A percentile compares a stretch with the other conserved stretches of the same genome.
phyloP scores from a whole-genome alignment of 2,888 invertebrate species.

The Anorthoa munda region DNA sequence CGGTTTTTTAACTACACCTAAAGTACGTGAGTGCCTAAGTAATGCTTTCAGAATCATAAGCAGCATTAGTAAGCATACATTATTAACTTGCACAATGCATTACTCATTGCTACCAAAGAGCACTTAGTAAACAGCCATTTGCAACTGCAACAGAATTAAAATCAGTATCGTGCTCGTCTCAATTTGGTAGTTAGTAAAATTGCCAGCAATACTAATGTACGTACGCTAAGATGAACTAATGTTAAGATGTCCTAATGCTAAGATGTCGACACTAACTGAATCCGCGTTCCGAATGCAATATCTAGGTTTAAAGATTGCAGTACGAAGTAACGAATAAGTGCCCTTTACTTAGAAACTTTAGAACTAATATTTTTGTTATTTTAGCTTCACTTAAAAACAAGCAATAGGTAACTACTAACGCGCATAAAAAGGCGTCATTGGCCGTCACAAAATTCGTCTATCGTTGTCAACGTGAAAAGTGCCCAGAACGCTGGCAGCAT shows the following conservation, averaged over 20 bases:
- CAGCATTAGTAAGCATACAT: slow-evolving; percentile 14
- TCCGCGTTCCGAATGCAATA: slow-evolving; percentile 45
- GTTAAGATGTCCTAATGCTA: slow-evolving; percentile 19
- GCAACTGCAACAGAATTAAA: slow-evolving; percentile 48
- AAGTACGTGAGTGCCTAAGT: not conserved
- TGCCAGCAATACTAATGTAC: slow-evolving; percentile 51
- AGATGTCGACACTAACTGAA: slow-evolving; percentile 40
- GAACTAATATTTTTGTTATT: slow-evolving; percentile 17
- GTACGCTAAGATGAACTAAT: slow-evolving; percentile 17
- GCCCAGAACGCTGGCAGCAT: no score
- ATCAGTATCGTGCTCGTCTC: slow-evolving; percentile 46
- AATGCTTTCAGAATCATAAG: not conserved
- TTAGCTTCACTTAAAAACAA: not conserved
- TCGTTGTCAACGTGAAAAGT: no score
- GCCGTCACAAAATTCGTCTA: no score
- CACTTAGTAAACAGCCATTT: slow-evolving; percentile 45
- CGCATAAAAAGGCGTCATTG: no score
- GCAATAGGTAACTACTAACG: not conserved
- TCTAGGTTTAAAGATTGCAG: slow-evolving; percentile 51
- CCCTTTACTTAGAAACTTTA: slow-evolving; percentile 37
- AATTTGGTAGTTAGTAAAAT: slow-evolving; percentile 41
- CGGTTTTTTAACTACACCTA: not conserved
- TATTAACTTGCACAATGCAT: slow-evolving; percentile 36
- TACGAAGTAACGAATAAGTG: slow-evolving; percentile 32
- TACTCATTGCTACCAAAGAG: slow-evolving; percentile 26